Base-by-base conservation (phyloP, 2,888 invertebrate species). In the Amiota mariae region DNA sequence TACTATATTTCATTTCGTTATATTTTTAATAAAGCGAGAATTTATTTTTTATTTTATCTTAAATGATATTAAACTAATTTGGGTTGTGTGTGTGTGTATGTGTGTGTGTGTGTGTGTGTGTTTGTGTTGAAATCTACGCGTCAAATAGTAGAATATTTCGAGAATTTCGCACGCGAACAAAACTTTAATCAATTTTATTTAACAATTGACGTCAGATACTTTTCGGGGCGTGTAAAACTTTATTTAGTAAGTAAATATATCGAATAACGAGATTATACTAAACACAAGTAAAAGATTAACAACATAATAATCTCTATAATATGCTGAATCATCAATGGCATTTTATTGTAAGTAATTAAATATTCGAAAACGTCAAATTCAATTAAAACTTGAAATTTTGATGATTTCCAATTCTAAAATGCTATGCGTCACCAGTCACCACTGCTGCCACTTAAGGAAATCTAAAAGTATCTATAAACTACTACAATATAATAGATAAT, bases 141-240 rank as follows among this genome's bases (percentile, higher is more conserved):
- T 51, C 54, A 51, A 3, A 51, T 51, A 18, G 24, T 24, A 36
- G 36, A 36, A 36, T 36, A 15, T 54, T 54, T 15, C 20, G 59
- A 11, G 20, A 59, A 18, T 59, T 20, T 59, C 15, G 63, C 63
- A 63, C 63, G 63, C 63, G 63, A 63, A 63, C 63, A 46, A 46
- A 36, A 36, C 36, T 46, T 20, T 11, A 8, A 59, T 18, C 36
- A 36, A 20, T 59, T 12, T 20, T 48, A 48, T 49, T 67, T 36
- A 15, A 20, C 64, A 64, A 18, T 15, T 49, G 64, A 59, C 59
- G 59, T 57, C 59, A 59, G 8, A 59, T 20, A 3, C 9, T 12
- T 67, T 15, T 59, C 1, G 10, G 57, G 71, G 56, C 56, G 72
- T 61, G 68, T 74, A 70, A 75, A 77, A 78, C 12, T 36, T n/a